These are phyloP conservation scores for Drosophila meridionalis DNA, from an alignment of 2,888 invertebrate species.

Conservation along the genomic window DNA sequence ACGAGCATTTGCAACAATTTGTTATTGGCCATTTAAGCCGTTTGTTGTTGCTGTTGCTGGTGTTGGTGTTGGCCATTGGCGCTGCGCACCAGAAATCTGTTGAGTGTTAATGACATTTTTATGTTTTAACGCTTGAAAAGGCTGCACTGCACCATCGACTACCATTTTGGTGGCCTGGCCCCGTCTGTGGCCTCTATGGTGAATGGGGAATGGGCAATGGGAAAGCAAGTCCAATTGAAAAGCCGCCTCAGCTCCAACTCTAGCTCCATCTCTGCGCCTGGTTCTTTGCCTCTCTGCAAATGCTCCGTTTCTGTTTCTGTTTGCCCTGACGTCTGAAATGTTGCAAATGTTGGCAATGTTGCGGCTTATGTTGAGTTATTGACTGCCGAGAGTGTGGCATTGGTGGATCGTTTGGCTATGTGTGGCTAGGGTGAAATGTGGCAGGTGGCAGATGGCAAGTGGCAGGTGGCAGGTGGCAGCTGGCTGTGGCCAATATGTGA, in stretches of 20 bases:
- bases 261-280: constrained; percentile 4
- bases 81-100: constrained; percentile 73
- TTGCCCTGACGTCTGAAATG: constrained; percentile 47
- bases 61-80: constrained; percentile 48
- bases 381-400: constrained; percentile 43
- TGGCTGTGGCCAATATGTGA: constrained; percentile 37
- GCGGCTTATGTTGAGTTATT: constrained; percentile 49
- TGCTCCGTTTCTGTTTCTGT: constrained; percentile 41
- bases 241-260: constrained; percentile 23
- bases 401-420: constrained; percentile 9
- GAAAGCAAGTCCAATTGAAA: constrained; percentile 70
- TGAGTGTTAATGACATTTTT: constrained; percentile 80
- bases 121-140: constrained; percentile 79
- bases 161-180: constrained; percentile 48
- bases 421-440: constrained; percentile 18
- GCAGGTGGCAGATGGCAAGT: constrained; percentile 7
- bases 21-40: constrained; percentile 79
- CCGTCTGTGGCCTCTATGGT: constrained; percentile 33
- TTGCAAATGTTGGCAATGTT: constrained; percentile 53
- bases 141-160: constrained; percentile 56
- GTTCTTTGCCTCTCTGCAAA: constrained; percentile 10
- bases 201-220: constrained; percentile 26
- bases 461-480: constrained; percentile 9
- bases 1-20: constrained; percentile 76
- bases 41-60: constrained; percentile 42